Base-by-base conservation (phyloP, 1,140 invertebrate species). In the Drosophila biarmipes region DNA sequence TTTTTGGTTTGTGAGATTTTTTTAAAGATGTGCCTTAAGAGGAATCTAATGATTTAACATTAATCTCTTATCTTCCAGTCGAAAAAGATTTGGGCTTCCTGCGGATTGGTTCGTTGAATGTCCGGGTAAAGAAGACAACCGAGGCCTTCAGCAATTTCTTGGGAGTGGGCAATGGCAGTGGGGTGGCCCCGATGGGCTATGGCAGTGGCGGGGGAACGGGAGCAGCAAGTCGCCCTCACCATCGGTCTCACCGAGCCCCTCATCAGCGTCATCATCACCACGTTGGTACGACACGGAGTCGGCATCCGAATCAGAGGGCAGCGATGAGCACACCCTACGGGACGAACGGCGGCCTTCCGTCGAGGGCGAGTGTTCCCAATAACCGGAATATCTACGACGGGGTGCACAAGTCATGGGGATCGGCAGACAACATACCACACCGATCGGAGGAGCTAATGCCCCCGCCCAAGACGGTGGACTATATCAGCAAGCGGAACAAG, bases 71-170 rank as follows among this genome's bases (percentile, higher is more conserved):
- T 51, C 71, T 46, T 71, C 4, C 68, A 92, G 73, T 93, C 96
- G 96, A 97, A 93, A 97, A 96, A 94, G 96, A 97, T 93, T 94
- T 95, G 93, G 95, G 96, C 85, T 97, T 98, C 92, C 94, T 98
- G 69, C 94, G 97, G 80, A 97, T 98, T 93, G 97, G 97, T 75
- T 98, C 97, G 8, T 92, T 98, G 90, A 98, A 98, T 93, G 96
- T 98, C 38, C 94, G 97, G 87, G 97, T 98, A 84, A 97, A 98
- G 93, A 97, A 96, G 92, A 97, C 97, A 24, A 97, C 96, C 43
- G 96, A 97, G 90, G 96, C 96, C 2, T 97, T 97, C 93, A 97
- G 96, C 92, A 96, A 97, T 85, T 97, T 97, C 90, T 93, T 97
- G 74, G 96, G 96, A 72, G 96, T 96, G 72, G 95, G 96, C 53